Evolutionary conservation across 1,140 invertebrate species (phyloP).

Genomic region (Meloidogyne hapla): DNA sequence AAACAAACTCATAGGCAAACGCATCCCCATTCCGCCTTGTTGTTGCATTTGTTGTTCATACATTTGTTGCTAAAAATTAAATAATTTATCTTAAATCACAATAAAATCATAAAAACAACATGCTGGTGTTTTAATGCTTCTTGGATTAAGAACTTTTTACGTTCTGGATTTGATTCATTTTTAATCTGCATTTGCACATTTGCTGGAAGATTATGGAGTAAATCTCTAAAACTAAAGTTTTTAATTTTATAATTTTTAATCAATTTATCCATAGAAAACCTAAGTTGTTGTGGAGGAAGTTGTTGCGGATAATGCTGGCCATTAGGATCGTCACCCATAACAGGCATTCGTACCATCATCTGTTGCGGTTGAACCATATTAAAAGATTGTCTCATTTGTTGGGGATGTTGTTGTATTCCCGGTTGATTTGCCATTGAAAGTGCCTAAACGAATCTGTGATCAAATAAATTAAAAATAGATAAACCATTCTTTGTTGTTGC

Average conservation of each 20-base stretch:
- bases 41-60: constrained; percentile 28
- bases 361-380: constrained; percentile 23
- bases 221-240: background rate
- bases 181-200: constrained; percentile 20
- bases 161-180: constrained; percentile 26
- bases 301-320: constrained; percentile 13
- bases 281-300: background rate
- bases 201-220: constrained; percentile 1
- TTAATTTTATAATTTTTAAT: background rate
- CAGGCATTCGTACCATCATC: constrained; percentile 22
- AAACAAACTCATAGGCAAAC: constrained; percentile 23
- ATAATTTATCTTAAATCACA: background rate
- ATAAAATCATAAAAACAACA: background rate
- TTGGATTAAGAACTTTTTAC: constrained; percentile 19
- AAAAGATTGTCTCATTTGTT: background rate
- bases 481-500: constrained; percentile 27
- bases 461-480: background rate
- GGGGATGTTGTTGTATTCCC: background rate
- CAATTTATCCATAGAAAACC: constrained; percentile 15
- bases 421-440: background rate
- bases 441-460: background rate
- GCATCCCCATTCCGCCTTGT: constrained; percentile 18
- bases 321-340: constrained; percentile 16
- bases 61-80: constrained; percentile 17
- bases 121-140: constrained; percentile 8